Conservation (phyloP, 2,888 invertebrate genomes). For the Agrotis puta region DNA sequence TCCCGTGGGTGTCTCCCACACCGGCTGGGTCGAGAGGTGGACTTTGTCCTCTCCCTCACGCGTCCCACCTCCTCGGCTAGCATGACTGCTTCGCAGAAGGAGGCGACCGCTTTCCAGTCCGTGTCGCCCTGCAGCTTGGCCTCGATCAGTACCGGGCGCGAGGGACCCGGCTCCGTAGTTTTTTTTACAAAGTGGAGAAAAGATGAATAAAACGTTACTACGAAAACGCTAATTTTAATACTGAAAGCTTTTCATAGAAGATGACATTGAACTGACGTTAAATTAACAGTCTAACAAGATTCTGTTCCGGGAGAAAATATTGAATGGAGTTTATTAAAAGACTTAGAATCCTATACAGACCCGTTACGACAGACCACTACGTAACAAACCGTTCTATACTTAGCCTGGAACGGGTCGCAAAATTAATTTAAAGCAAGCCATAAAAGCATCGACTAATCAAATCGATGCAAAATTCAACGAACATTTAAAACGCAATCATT, state of each 20-base stretch:
- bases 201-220: too few relatives aligned
- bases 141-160: too few relatives aligned
- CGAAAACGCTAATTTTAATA: not conserved
- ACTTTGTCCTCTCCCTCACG: too few relatives aligned
- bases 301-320: not conserved
- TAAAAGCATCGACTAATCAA: constrained; percentile 53
- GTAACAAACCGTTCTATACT: constrained; percentile 17
- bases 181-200: too few relatives aligned
- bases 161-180: too few relatives aligned
- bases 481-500: constrained; percentile 44
- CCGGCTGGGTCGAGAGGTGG: too few relatives aligned
- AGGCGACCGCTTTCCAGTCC: too few relatives aligned
- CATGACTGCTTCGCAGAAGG: too few relatives aligned
- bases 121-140: too few relatives aligned
- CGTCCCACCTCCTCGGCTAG: too few relatives aligned
- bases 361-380: constrained; percentile 1
- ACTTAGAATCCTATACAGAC: not conserved
- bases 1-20: too few relatives aligned
- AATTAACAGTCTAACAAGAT: not conserved
- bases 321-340: not conserved
- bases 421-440: constrained; percentile 56
- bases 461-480: constrained; percentile 43
- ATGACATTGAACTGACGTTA: not conserved
- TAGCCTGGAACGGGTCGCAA: constrained; percentile 3
- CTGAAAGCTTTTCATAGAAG: not conserved